A percentile compares a stretch with the other conserved stretches of the same genome.
Conservation (phyloP, 2,113 vertebrate genomes). For the Nicator chloris region DNA sequence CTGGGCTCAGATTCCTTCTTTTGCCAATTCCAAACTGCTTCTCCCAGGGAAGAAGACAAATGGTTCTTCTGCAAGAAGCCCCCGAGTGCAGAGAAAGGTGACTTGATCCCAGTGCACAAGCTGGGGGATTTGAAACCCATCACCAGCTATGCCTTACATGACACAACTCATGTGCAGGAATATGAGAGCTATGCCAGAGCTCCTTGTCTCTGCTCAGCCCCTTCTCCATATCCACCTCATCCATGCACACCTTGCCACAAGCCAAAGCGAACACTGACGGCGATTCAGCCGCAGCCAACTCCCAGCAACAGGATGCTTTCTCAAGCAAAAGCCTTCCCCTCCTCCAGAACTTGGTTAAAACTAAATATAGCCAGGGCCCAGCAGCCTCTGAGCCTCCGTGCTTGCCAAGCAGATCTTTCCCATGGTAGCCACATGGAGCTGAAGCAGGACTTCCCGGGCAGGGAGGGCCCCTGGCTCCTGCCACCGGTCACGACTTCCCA, state of each 20-base stretch:
- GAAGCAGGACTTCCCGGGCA: not conserved
- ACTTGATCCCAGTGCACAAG: not conserved
- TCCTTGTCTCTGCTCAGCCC: not conserved
- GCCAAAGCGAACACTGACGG: fast-evolving
- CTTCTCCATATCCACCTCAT: not conserved
- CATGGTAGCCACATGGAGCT: not conserved
- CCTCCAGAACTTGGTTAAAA: conserved; percentile 7
- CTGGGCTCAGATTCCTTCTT: not conserved
- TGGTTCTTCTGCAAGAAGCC: not conserved
- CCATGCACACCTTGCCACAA: not conserved
- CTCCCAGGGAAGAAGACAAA: not conserved
- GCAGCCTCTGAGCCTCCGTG: not conserved
- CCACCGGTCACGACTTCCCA: fast-evolving
- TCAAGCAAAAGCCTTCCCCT: not conserved
- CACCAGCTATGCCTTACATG: not conserved
- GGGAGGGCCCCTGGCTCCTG: not conserved
- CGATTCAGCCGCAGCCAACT: fast-evolving
- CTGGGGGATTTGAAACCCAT: not conserved
- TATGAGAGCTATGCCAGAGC: not conserved
- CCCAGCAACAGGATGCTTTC: not conserved
- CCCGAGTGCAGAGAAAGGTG: not conserved
- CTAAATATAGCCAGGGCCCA: not conserved
- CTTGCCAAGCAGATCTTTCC: not conserved
- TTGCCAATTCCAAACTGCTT: not conserved
- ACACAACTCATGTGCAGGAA: not conserved